These are phyloP conservation scores for Podargus strigoides DNA, from an alignment of 2,797 vertebrate species.

Conservation along the genomic window DNA sequence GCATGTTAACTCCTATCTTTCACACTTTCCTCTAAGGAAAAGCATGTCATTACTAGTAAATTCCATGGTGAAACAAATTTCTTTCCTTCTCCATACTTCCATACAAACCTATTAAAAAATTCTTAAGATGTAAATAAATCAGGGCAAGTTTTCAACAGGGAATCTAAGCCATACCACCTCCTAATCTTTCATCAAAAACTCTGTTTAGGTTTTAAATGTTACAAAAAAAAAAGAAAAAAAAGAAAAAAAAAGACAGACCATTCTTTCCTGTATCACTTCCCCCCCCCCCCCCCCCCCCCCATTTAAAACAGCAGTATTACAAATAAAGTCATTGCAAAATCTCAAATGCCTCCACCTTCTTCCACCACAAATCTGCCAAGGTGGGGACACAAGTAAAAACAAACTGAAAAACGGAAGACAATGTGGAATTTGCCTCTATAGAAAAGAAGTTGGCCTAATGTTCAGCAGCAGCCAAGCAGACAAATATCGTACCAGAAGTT, in stretches of 20 bases:
- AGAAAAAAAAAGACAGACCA: background rate
- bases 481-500: background rate
- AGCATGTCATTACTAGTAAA: background rate
- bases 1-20: background rate
- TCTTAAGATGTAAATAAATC: background rate
- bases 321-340: background rate
- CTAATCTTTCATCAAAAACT: background rate
- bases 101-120: background rate
- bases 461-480: background rate
- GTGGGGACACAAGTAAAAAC: background rate
- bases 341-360: background rate
- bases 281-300: too few relatives aligned
- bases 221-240: fast-evolving
- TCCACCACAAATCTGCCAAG: background rate
- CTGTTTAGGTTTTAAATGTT: background rate
- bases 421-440: background rate
- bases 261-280: background rate
- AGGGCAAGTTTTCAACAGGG: background rate
- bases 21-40: background rate
- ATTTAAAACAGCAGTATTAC: background rate
- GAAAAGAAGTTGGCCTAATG: background rate
- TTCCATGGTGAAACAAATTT: background rate
- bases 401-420: slow-evolving; percentile 1
- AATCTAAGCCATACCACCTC: background rate
- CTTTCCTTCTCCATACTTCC: background rate